These are phyloP conservation scores for Hypomesus transpacificus DNA, from an alignment of 2,113 vertebrate genomes.

Conservation along the genomic window DNA sequence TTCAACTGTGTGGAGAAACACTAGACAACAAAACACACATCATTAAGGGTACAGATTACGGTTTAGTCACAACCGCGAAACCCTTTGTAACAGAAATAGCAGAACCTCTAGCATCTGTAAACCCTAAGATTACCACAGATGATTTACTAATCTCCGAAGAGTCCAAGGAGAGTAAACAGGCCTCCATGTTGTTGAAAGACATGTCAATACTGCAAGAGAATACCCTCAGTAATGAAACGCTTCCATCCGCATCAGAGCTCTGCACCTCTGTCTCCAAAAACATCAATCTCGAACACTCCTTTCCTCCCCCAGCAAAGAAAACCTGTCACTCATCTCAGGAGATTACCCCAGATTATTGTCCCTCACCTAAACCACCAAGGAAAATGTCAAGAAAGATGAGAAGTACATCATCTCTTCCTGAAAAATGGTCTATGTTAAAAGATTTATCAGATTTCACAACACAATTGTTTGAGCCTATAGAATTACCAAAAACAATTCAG, in stretches of 20 bases:
- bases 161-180: constrained; percentile 21
- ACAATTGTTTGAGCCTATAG: constrained; percentile 59
- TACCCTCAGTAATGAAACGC: constrained; percentile 28
- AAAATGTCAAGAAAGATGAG: constrained; percentile 74
- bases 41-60: constrained; percentile 19
- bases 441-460: constrained; percentile 63
- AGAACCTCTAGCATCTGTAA: constrained; percentile 30
- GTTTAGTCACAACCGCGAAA: constrained; percentile 34
- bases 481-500: constrained; percentile 55
- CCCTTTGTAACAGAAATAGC: constrained; percentile 29
- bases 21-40: constrained; percentile 37
- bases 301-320: constrained; percentile 75
- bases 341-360: constrained; percentile 64
- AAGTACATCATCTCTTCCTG: constrained; percentile 40
- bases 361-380: constrained; percentile 71
- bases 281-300: constrained; percentile 58
- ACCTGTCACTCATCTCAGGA: constrained; percentile 69
- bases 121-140: constrained; percentile 38
- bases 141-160: not conserved
- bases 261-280: constrained; percentile 38
- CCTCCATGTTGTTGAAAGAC: constrained; percentile 4
- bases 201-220: constrained; percentile 26
- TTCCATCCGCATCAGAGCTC: constrained; percentile 34
- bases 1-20: constrained; percentile 46
- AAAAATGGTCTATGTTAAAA: constrained; percentile 61